phyloP scores from a whole-genome alignment of 2,113 vertebrate genomes.

The Tamias sibiricus region DNA sequence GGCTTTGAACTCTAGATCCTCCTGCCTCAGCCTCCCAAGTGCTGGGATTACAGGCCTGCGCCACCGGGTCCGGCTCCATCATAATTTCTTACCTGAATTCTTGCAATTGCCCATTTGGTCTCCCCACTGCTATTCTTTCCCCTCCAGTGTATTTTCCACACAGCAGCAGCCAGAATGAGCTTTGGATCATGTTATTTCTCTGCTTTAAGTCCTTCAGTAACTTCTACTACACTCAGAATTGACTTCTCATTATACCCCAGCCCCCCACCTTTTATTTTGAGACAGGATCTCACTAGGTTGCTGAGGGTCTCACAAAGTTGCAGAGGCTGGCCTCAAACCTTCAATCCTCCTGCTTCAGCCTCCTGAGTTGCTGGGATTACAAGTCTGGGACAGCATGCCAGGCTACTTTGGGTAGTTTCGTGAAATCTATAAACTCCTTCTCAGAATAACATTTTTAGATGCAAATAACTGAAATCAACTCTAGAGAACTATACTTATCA shows the following conservation, averaged over 20 bases:
- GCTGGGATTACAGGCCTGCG: too few relatives aligned
- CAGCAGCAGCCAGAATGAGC: background rate
- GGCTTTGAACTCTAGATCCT: too few relatives aligned
- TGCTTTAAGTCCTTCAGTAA: background rate
- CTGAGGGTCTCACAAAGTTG: too few relatives aligned
- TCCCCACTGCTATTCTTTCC: background rate
- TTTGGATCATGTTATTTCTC: background rate
- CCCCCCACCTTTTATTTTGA: too few relatives aligned
- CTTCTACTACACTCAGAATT: conserved; percentile 19
- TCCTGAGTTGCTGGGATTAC: too few relatives aligned
- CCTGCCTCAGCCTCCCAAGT: too few relatives aligned
- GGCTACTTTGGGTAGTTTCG: background rate
- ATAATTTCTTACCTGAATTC: background rate
- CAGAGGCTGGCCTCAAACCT: too few relatives aligned
- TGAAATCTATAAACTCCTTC: background rate
- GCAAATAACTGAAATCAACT: background rate
- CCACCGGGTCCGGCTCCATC: too few relatives aligned
- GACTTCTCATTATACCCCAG: too few relatives aligned
- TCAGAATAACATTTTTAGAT: conserved; percentile 9
- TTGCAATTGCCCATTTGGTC: background rate
- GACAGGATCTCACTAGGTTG: too few relatives aligned
- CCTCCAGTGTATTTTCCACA: background rate
- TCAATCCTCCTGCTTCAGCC: too few relatives aligned
- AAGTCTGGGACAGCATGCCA: too few relatives aligned
- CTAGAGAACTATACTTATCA: conserved; percentile 1